Conservation (phyloP, 2,888 invertebrate genomes). For the Belgica antarctica region DNA sequence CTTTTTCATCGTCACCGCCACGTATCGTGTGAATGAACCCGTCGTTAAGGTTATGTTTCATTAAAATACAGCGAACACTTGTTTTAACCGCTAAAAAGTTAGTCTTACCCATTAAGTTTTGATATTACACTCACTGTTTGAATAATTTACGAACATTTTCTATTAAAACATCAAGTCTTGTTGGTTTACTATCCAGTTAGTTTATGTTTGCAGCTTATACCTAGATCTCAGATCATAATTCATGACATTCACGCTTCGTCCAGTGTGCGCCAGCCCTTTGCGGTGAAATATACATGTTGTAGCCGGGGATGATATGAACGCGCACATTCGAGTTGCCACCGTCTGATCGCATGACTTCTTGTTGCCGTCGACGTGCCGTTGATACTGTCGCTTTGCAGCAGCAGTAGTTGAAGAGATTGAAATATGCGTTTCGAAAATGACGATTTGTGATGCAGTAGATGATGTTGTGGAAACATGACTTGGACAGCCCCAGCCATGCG, state of each 20-base stretch:
- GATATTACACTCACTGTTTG: slow-evolving; percentile 1
- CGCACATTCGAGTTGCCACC: slow-evolving; percentile 60
- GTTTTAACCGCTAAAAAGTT: no score
- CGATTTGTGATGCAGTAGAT: slow-evolving; percentile 65
- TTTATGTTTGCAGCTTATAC: slow-evolving; percentile 37
- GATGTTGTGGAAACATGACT: slow-evolving; percentile 66
- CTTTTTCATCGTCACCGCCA: no score
- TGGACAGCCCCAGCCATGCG: slow-evolving; percentile 68
- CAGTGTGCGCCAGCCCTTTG: slow-evolving; percentile 54
- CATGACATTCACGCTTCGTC: slow-evolving; percentile 49
- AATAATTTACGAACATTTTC: neutral
- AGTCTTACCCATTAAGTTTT: no score
- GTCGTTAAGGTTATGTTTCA: no score
- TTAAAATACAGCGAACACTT: no score
- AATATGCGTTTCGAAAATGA: slow-evolving; percentile 69
- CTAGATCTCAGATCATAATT: slow-evolving; percentile 49
- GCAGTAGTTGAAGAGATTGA: slow-evolving; percentile 74
- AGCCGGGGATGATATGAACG: slow-evolving; percentile 72
- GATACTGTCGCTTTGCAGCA: slow-evolving; percentile 75
- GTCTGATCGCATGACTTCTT: slow-evolving; percentile 56
- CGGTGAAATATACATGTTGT: slow-evolving; percentile 65
- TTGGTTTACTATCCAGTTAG: neutral
- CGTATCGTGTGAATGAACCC: no score
- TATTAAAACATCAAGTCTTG: neutral
- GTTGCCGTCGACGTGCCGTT: slow-evolving; percentile 62